Base-by-base conservation (phyloP, 2,797 vertebrate genomes). In the Melanotaenia parkinsoni region DNA sequence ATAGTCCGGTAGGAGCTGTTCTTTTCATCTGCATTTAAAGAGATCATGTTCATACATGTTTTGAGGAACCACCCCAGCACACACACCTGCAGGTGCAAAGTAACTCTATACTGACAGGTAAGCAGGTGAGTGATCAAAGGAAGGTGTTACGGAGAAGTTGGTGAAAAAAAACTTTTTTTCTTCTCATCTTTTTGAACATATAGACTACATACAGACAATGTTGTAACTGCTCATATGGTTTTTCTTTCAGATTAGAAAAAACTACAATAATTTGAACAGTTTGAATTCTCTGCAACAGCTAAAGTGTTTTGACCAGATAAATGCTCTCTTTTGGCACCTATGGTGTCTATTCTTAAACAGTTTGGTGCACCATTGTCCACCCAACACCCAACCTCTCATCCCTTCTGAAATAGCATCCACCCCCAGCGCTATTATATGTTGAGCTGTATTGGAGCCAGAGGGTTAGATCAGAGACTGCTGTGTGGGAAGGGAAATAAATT, bases 401-500 rank as follows among this genome's bases (percentile, higher is more conserved):
- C 69, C 58, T 63, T 70, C 77, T 77, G 61, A 85, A 87, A 90
- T 75, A 86, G 71, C 79, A 73, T 61, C 63, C 74, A 58, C 58
- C 76, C 64, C 69, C 72, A 86, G 82, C 70, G 40, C 81, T 82
- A 75, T 91, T 88, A 90, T 86, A 86, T 87, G 87, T 84, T 88
- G 73, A 79, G 77, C 81, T 65, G 43, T 80, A 86, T 88, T 81
- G 85, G 71, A 90, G 85, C 86, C 83, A 86, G 81, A 88, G 86
- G 84, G 88, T 86, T 90, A 86, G 86, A 91, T 91, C 89, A 90
- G 84, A 91, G 84, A 69, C 87, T 65, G 83, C 75, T 82, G 89
- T 90, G 91, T 90, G 89, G 86, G 87, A 90, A 85, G 84, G 83
- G 80, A 88, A 90, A 91, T 88, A 89, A 90, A 90, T 88, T 65